Evolutionary conservation across 1,140 invertebrate species (phyloP), one percentile per base, ranked within the genome.

Genomic region (Oryzaephilus surinamensis): DNA sequence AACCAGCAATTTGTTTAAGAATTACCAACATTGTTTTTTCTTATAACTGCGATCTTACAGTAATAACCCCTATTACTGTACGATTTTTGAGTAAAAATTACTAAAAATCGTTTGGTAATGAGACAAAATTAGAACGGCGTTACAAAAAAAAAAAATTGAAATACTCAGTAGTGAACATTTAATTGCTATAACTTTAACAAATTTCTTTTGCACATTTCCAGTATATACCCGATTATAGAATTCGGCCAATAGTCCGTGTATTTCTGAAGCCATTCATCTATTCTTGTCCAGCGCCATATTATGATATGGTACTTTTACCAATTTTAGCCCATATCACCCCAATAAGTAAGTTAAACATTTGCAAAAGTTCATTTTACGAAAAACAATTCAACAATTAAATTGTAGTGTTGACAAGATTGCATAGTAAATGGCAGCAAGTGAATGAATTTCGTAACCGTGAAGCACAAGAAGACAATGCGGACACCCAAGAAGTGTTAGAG

Each of bases 201-300:
- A n/a, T n/a, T n/a, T n/a, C n/a, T n/a, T n/a, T n/a, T n/a, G n/a
- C n/a, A n/a, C n/a, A n/a, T n/a, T 60, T 67, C 23, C 39, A 76
- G 63, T 62, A 66, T 32, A 73, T 92, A 52, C 87, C 89, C n/a
- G 87, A 92, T 62, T 81, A 85, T 62, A 74, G 85, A 63, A 58
- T 92, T 43, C 69, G 87, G 28, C 77, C 82, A 0, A 76, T 93
- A 30, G 80, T 92, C 43, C 75, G 85, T 6, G 77, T 81, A 7
- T 91, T 90, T 58, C 66, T 92, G 45, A 87, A 86, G 52, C 81
- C 85, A 4, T 90, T 90, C 52, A 76, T 92, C 48, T 78, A 77
- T 52, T 81, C 77, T 13, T 94, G 89, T 61, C 86, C 87, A 28
- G 75, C 79, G 30, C 73, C 77, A 32, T 83, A 74, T 63, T 82